Base-by-base conservation (phyloP, 1,140 invertebrate species). In the Drosophila yakuba region DNA sequence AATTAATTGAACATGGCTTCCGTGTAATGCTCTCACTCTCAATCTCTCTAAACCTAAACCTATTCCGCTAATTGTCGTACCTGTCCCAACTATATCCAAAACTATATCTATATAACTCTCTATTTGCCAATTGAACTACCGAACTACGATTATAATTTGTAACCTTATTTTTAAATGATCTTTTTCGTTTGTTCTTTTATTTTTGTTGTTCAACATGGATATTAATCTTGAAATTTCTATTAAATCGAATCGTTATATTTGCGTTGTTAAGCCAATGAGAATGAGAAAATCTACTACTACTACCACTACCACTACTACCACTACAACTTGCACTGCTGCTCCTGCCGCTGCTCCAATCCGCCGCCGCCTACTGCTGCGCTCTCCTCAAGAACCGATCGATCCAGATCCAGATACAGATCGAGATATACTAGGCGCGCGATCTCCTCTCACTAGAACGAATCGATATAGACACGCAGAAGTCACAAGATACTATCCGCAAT, bases 181-280 rank as follows among this genome's bases (percentile, higher is more conserved):
- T 73, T 68, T 59, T 73, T 68, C 72, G 69, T 81, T 86, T 77
- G 62, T 59, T 64, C 61, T 67, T 74, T 64, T 69, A 64, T 77
- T 78, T 81, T 54, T 85, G 68, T 85, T 85, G 64, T 74, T 80
- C 61, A 74, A 86, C 69, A 78, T 74, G 67, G 68, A 89, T 74
- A 83, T 82, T 84, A 80, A 80, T 80, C 69, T 80, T 77, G 63
- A 76, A 88, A 66, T 88, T 69, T 91, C 77, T 84, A 79, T 84
- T 81, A 82, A 84, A 91, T 91, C 90, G 86, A 91, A 91, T 84
- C 86, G 83, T 82, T 89, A 88, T 89, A 91, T 91, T 91, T 90
- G 81, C 90, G 84, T 88, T 89, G 84, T 84, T 85, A 91, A 91
- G 90, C 90, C 90, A 91, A 91, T 91, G 84, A 91, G 85, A 91